Evolutionary conservation across 1,140 invertebrate genomes (phyloP), one percentile per base, ranked within the genome.

Genomic region (Chymomyza costata): DNA sequence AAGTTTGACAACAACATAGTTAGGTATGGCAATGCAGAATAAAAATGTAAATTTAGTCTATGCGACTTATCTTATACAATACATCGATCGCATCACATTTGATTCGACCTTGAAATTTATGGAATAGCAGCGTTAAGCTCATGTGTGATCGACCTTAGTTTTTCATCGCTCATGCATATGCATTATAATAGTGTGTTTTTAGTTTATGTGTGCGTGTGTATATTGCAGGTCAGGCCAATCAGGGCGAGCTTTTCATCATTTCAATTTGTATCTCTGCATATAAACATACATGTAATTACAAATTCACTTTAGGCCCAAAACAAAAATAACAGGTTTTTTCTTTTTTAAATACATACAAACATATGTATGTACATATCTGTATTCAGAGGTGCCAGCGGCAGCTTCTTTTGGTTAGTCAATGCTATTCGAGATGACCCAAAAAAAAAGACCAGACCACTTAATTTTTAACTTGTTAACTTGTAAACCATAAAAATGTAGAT

Each of bases 321-420:
- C 8, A 61, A 48, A 47, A 45, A 52, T 58, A 80, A 73, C 73
- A 53, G 64, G 73, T 78, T 78, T 78, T 49, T 65, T 45, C 10
- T n/a, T n/a, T n/a, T n/a, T n/a, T n/a, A n/a, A n/a, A n/a, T n/a
- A n/a, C n/a, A n/a, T n/a, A n/a, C n/a, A n/a, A n/a, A n/a, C n/a
- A n/a, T n/a, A 40, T 58, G 57, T 52, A 56, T 51, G 53, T 45
- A 14, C 37, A 37, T 39, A 19, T 47, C 19, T 57, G 46, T 45
- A 37, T 53, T 53, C 11, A n/a, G n/a, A n/a, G n/a, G n/a, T n/a
- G n/a, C n/a, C n/a, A n/a, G n/a, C 37, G 6, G 47, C 48, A 58
- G 56, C 31, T 53, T 52, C 45, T 67, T 38, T 35, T 37, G 34
- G 44, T 34, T 34, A 11, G 10, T 10, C 10, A 28, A 5, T 5